Base-by-base conservation (phyloP, 2,888 invertebrate genomes). In the Ferrisia virgata region DNA sequence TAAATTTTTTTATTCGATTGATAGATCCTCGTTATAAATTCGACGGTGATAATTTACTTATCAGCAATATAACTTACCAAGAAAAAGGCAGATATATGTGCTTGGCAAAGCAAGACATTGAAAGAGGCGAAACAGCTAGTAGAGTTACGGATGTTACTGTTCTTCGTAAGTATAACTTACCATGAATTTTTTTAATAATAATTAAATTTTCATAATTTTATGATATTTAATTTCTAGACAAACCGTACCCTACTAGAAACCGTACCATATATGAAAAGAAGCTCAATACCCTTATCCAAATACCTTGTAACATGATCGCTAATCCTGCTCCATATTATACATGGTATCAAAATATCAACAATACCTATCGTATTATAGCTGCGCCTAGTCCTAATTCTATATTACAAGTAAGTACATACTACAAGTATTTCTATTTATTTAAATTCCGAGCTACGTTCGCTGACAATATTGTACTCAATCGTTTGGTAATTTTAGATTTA, bases 31-130 rank as follows among this genome's bases (percentile, higher is more conserved):
- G 28, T 15, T 58, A 13, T 8, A 39, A 25, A 39, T 82, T 53
- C 15, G 18, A 39, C 72, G 43, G 31, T 28, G 53, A 72, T 72
- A 58, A 40, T 15, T 18, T 83, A 40, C 25, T 47, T 3, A 76
- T 83, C 15, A 43, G 4, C 5, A 83, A 83, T 47, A 33, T 43
- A 9, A 40, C 83, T 1, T 72, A 47, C 11, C 0, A 28, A n/a
- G 72, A 83, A 28, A 47, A 43, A 40, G 83, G 83, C 25, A 76
- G 39, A 76, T 83, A 83, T n/a, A 53, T 47, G 25, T 83, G 83
- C 64, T 22, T 15, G n/a, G 82, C 64, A n/a, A 58, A 36, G 33
- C 82, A 82, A 39, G 18, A 53, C 25, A 64, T 36, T 11, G 58
- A 39, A 18, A 58, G 39, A 31, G 82, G 82, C n/a, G 4, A 0